Base-by-base conservation (phyloP, 2,888 invertebrate genomes). In the Drosophila macrothrix region DNA sequence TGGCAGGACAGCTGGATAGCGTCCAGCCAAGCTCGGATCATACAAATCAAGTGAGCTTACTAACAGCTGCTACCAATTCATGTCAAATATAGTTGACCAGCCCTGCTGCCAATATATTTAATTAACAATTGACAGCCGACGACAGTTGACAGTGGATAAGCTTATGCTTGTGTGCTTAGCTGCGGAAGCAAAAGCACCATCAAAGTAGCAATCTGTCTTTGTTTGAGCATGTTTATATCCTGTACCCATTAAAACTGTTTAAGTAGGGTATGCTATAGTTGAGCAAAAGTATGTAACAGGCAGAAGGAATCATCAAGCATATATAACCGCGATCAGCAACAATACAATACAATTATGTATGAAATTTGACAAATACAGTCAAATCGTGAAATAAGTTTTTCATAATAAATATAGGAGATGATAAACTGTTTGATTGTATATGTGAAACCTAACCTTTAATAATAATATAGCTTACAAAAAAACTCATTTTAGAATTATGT, bases 91-190 rank as follows among this genome's bases (percentile, higher is more conserved):
- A 46, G 37, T 55, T 37, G 25, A 19, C 3, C 50, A 54, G 53
- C 37, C 60, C 7, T 53, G 28, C 31, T 55, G 31, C 64, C 65
- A 53, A 66, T 55, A 69, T 59, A 76, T 88, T 88, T 88, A 91
- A 91, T 88, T 90, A 90, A 78, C 83, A 77, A 78, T 85, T 88
- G 87, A 80, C 87, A 87, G 72, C 65, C 67, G 74, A 59, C 55
- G 85, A 88, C 85, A 87, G 77, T 85, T 88, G 82, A 73, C 81
- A 67, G 35, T 52, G 55, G 22, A 33, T 55, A 28, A 43, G 35
- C 53, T 35, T 61, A 14, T 22, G 22, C 2, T 14, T 29, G 25
- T 37, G 28, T 39, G 22, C 10, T 12, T n/a, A 7, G 35, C 25
- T 25, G 16, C 7, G 46, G 22, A 16, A 4, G 46, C 7, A 46